Evolutionary conservation across 2,888 invertebrate species (phyloP).

Genomic region (Cephus runcator): DNA sequence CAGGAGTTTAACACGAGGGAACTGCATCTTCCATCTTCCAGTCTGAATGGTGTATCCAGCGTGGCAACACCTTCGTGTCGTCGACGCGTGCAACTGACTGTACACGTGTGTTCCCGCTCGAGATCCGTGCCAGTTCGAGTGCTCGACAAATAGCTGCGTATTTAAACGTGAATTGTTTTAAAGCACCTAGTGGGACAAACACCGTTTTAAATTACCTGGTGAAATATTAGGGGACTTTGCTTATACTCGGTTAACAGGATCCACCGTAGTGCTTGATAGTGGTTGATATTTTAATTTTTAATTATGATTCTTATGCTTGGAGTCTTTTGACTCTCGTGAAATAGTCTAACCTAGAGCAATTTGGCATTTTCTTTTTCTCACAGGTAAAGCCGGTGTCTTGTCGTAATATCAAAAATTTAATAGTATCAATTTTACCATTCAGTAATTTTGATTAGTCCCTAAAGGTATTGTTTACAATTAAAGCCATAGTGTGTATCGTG

Average conservation of each 20-base stretch:
- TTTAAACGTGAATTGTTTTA: slow-evolving; percentile 6
- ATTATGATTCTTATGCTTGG: neutral
- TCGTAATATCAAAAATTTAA: neutral
- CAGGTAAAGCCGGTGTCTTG: neutral
- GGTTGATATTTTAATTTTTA: neutral
- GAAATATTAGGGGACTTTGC: neutral
- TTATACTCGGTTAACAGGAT: neutral
- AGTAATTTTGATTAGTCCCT: neutral
- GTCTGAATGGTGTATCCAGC: slow-evolving; percentile 20
- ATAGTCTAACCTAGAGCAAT: neutral
- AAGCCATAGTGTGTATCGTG: neutral
- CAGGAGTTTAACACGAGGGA: slow-evolving; percentile 4
- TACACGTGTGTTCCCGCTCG: slow-evolving; percentile 6
- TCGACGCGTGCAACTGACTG: slow-evolving; percentile 8
- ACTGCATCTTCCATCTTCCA: slow-evolving; percentile 19
- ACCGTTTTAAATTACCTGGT: slow-evolving; percentile 5
- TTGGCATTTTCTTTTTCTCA: neutral
- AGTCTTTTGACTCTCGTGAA: neutral
- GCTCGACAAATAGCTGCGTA: slow-evolving; percentile 16
- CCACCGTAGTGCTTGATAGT: neutral
- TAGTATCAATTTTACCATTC: neutral
- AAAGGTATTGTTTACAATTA: neutral
- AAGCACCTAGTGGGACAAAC: neutral
- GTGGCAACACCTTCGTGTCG: slow-evolving; percentile 20
- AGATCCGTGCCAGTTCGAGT: slow-evolving; percentile 9